These are phyloP conservation scores for Camponotus fellah DNA, from an alignment of 2,888 invertebrate genomes.

Conservation along the genomic window DNA sequence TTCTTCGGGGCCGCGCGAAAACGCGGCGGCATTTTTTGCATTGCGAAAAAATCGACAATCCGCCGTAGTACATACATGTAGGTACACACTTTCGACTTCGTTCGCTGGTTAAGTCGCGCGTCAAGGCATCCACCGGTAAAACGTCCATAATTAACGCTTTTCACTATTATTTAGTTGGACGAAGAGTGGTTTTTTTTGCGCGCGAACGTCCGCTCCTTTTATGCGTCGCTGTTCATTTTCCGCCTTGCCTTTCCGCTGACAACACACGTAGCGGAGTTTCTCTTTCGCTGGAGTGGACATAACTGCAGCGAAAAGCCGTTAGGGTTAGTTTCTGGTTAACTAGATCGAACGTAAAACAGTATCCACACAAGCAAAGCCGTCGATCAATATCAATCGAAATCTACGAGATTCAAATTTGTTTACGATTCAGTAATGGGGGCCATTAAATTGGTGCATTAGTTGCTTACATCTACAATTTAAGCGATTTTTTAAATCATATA, in stretches of 20 bases:
- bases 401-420: slow-evolving; percentile 3
- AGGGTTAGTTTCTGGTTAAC: slow-evolving; percentile 78
- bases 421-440: background rate
- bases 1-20: slow-evolving; percentile 51
- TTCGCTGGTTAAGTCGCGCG: slow-evolving; percentile 17
- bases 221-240: slow-evolving; percentile 59
- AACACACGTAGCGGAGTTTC: slow-evolving; percentile 81
- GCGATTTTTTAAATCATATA: background rate
- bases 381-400: slow-evolving; percentile 19
- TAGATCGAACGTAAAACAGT: slow-evolving; percentile 83
- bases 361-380: slow-evolving; percentile 54
- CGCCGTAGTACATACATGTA: background rate
- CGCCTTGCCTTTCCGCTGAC: slow-evolving; percentile 44
- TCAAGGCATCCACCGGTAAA: slow-evolving; percentile 27
- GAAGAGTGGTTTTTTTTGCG: slow-evolving; percentile 62
- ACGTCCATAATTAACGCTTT: slow-evolving; percentile 77
- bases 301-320: slow-evolving; percentile 46
- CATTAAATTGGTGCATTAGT: slow-evolving; percentile 16
- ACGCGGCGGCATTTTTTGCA: background rate
- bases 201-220: slow-evolving; percentile 65
- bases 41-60: slow-evolving; percentile 22
- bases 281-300: slow-evolving; percentile 81
- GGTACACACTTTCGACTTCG: slow-evolving; percentile 68
- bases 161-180: slow-evolving; percentile 74
- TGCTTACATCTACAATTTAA: background rate